Evolutionary conservation across 2,888 invertebrate species (phyloP).

Genomic region (Nephrotoma flavescens): DNA sequence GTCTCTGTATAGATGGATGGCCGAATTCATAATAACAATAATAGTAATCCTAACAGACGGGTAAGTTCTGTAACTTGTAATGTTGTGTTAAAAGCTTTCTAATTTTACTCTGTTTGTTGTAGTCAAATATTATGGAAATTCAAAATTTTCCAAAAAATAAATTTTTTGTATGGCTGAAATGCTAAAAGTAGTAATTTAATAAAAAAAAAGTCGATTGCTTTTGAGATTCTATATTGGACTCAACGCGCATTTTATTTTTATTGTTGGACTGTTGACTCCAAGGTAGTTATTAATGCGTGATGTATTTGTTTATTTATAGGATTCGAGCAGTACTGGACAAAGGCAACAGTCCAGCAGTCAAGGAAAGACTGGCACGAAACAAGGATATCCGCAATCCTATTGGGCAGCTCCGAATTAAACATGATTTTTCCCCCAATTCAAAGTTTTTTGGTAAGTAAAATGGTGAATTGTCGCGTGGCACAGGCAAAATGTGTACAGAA

Average conservation of each 20-base stretch:
- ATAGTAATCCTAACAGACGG: conserved; percentile 31
- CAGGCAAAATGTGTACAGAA: not conserved
- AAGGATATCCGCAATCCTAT: conserved; percentile 32
- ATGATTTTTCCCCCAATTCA: not conserved
- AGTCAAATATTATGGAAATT: not conserved
- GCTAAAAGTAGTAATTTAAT: not conserved
- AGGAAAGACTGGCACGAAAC: conserved; percentile 31
- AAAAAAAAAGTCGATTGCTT: not conserved
- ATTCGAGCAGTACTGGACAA: conserved; percentile 34
- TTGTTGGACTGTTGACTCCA: not conserved
- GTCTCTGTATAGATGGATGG: conserved; percentile 32
- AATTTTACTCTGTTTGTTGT: conserved; percentile 2
- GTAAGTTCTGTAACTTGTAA: conserved; percentile 23
- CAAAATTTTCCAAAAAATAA: not conserved
- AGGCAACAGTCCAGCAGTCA: conserved; percentile 33
- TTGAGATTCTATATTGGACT: not conserved
- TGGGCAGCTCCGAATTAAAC: conserved; percentile 33
- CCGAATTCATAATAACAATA: conserved; percentile 27
- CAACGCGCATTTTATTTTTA: not conserved
- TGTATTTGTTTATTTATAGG: conserved; percentile 20
- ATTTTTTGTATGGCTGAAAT: not conserved
- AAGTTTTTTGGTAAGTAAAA: not conserved
- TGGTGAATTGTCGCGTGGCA: not conserved
- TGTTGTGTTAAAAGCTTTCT: not conserved
- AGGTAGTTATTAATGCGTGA: not conserved